These are phyloP conservation scores for Pogonocherus hispidulus DNA, from an alignment of 2,888 invertebrate genomes.

Conservation along the genomic window DNA sequence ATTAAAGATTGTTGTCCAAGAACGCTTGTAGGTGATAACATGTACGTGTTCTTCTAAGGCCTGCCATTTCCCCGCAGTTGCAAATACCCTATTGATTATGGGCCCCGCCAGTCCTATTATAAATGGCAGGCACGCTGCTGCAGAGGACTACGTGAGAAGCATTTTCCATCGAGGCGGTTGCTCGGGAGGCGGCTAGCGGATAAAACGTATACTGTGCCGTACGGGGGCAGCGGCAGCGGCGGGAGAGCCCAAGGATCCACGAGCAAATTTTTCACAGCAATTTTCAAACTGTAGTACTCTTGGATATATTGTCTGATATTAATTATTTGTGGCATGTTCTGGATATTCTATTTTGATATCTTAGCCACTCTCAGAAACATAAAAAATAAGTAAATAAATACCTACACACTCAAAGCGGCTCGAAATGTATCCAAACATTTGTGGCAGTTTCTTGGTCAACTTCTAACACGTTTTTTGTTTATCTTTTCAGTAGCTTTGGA, in stretches of 20 bases:
- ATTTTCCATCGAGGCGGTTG: slow-evolving; percentile 62
- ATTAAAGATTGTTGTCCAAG: slow-evolving; percentile 54
- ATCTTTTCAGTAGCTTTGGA: no score
- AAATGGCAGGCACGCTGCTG: slow-evolving; percentile 66
- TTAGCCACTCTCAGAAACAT: no score
- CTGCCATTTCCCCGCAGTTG: slow-evolving; percentile 69
- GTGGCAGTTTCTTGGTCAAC: no score
- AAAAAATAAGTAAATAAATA: no score
- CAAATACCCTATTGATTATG: slow-evolving; percentile 74
- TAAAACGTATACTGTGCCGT: slow-evolving; percentile 50
- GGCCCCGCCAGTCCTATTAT: slow-evolving; percentile 69
- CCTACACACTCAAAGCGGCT: no score
- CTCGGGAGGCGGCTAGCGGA: slow-evolving; percentile 63
- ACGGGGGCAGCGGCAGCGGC: slow-evolving; percentile 34
- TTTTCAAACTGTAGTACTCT: slow-evolving; percentile 15
- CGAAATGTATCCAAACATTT: no score
- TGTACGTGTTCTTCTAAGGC: slow-evolving; percentile 62
- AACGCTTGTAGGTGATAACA: slow-evolving; percentile 64
- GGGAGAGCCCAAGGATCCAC: slow-evolving; percentile 14
- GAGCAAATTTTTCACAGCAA: slow-evolving; percentile 27
- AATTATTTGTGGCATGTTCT: no score
- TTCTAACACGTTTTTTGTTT: no score
- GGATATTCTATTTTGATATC: no score
- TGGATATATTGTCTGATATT: neutral
- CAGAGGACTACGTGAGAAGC: slow-evolving; percentile 69